These are phyloP conservation scores for Sylvietta virens DNA, from an alignment of 2,113 vertebrate genomes.

Conservation along the genomic window DNA sequence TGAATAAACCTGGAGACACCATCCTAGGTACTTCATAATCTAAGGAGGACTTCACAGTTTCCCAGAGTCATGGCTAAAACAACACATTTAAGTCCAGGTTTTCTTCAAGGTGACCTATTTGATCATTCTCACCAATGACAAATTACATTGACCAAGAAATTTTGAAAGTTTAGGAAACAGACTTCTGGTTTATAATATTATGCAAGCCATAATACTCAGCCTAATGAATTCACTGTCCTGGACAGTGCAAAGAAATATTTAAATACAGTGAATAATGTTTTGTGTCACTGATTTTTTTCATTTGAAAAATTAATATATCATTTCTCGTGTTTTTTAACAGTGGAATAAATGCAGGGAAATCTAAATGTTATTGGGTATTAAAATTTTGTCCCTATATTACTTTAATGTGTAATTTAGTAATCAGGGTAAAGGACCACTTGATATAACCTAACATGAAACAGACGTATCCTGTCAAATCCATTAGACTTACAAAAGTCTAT, in stretches of 20 bases:
- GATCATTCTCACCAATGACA: neutral
- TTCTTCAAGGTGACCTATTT: neutral
- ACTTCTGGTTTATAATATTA: neutral
- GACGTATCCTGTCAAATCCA: neutral
- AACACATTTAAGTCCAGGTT: neutral
- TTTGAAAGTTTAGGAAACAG: neutral
- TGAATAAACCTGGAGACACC: neutral
- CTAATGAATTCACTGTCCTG: neutral
- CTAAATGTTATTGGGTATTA: neutral
- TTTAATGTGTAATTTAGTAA: neutral
- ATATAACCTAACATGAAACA: neutral
- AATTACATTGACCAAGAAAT: neutral
- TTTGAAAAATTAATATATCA: neutral
- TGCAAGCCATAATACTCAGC: neutral
- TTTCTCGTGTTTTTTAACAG: neutral
- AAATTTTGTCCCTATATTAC: neutral
- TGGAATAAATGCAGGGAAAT: neutral
- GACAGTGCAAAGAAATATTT: neutral
- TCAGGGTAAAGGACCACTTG: neutral
- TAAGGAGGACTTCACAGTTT: neutral
- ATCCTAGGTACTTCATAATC: neutral
- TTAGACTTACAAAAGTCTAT: neutral
- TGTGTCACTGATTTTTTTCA: neutral
- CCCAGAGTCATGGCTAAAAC: neutral
- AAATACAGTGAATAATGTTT: neutral